phyloP scores from a whole-genome alignment of 2,113 vertebrate species.

The Amphilophus citrinellus region DNA sequence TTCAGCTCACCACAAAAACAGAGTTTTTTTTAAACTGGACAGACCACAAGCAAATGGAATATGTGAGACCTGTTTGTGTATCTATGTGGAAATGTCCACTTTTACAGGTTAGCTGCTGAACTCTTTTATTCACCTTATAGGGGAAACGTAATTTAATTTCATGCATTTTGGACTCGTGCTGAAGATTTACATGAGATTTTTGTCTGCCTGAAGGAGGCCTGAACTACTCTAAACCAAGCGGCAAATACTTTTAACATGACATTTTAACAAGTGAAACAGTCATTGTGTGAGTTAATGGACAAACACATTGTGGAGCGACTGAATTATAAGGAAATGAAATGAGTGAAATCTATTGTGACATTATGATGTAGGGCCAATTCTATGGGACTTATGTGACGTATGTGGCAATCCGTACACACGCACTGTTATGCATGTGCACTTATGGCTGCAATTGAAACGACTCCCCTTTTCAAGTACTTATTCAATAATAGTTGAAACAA shows the following conservation, averaged over 20 bases:
- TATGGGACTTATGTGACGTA: not conserved
- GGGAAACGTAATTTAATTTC: constrained; percentile 44
- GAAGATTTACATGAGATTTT: constrained; percentile 40
- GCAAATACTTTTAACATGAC: constrained; percentile 53
- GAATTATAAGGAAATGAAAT: constrained; percentile 62
- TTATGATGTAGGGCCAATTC: constrained; percentile 15
- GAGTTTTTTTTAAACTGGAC: not conserved
- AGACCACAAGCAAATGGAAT: constrained; percentile 8
- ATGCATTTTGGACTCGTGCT: constrained; percentile 39
- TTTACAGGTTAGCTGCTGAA: constrained; percentile 70
- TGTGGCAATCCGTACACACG: constrained; percentile 1
- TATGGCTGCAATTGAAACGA: constrained; percentile 16
- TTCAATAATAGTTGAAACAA: constrained; percentile 24
- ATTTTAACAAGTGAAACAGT: constrained; percentile 43
- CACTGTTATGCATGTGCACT: constrained; percentile 43
- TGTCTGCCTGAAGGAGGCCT: constrained; percentile 61
- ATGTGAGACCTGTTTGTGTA: constrained; percentile 29
- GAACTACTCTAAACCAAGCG: constrained; percentile 55
- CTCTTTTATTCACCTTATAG: constrained; percentile 50
- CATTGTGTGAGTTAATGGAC: constrained; percentile 17
- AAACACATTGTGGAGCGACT: constrained; percentile 13
- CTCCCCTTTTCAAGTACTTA: constrained; percentile 44
- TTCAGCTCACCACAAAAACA: constrained; percentile 24
- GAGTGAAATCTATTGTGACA: constrained; percentile 25
- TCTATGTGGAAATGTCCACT: constrained; percentile 56